Base-by-base conservation (phyloP, 2,888 invertebrate species). In the Criorhina ranunculi region DNA sequence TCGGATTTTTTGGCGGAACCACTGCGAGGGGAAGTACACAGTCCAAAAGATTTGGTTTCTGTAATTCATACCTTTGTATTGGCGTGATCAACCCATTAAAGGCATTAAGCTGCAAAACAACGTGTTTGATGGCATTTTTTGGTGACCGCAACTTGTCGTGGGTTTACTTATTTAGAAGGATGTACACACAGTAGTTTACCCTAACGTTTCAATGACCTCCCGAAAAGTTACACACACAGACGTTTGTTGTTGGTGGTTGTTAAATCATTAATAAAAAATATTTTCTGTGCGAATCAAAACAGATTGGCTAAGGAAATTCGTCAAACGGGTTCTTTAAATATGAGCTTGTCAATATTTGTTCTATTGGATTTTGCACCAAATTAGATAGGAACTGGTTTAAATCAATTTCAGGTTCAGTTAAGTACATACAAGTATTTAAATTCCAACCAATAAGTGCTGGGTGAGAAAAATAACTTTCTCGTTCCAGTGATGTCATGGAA, bases 11-110 rank as follows among this genome's bases (percentile, higher is more conserved):
- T 24, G 24, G 24, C 24, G 24, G 24, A 24, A 24, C 44, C 12
- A 60, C 29, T 60, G 15, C 11, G 2, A 1, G 60, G 60, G 60
- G 60, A 31, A 44, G 12, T 31, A 59, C 44, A 29, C 42, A 24
- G 11, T 5, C 31, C 44, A 1, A 31, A 0, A 44, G 11, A 29
- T 8, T 29, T n/a, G 17, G 15, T 29, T 44, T 29, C 11, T 29
- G 31, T 33, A 31, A 51, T 44, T 31, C 8, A 60, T 44, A 15
- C 8, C 42, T 60, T 60, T 1, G 24, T 3, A 11, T 60, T 60
- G 29, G 12, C 42, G 44, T 44, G 60, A 60, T n/a, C n/a, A n/a
- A n/a, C 60, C 42, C 29, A 60, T n/a, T n/a, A n/a, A n/a, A n/a
- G 9, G n/a, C 42, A 60, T 60, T 60, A 44, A 17, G 17, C 19